phyloP scores from a whole-genome alignment of 2,797 vertebrate genomes.

The Tolypeutes matacus region DNA sequence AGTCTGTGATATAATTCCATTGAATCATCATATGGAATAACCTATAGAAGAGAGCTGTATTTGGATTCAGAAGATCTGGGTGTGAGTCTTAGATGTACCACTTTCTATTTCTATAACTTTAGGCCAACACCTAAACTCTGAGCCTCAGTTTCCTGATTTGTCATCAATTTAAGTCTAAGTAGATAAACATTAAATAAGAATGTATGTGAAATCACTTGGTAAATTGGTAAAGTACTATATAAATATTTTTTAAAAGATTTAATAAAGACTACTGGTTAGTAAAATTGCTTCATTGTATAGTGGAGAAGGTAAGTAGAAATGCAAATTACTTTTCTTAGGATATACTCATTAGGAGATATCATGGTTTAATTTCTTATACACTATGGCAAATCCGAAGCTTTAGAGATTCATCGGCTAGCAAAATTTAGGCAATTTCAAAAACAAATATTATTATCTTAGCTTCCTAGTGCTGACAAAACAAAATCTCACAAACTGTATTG shows the following conservation, averaged over 20 bases:
- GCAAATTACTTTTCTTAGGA: background rate
- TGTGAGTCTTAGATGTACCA: background rate
- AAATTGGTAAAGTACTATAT: background rate
- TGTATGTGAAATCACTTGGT: background rate
- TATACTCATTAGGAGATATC: background rate
- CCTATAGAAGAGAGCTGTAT: background rate
- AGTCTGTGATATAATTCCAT: background rate
- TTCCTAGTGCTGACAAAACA: no score
- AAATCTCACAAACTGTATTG: no score
- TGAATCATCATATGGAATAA: background rate
- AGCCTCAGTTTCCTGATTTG: background rate
- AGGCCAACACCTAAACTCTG: background rate
- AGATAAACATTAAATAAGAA: background rate
- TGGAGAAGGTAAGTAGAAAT: background rate
- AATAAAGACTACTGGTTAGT: background rate
- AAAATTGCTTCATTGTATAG: background rate
- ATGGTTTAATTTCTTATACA: background rate
- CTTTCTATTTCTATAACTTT: background rate
- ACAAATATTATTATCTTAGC: background rate
- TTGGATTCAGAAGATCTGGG: background rate
- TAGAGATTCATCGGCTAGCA: background rate
- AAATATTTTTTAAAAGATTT: background rate
- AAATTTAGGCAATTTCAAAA: background rate
- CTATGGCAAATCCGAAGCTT: background rate
- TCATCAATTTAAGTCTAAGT: background rate